A percentile compares a stretch with the other conserved stretches of the same genome.
Conservation (phyloP, 2,113 vertebrate genomes). For the Brienomyrus brachyistius region DNA sequence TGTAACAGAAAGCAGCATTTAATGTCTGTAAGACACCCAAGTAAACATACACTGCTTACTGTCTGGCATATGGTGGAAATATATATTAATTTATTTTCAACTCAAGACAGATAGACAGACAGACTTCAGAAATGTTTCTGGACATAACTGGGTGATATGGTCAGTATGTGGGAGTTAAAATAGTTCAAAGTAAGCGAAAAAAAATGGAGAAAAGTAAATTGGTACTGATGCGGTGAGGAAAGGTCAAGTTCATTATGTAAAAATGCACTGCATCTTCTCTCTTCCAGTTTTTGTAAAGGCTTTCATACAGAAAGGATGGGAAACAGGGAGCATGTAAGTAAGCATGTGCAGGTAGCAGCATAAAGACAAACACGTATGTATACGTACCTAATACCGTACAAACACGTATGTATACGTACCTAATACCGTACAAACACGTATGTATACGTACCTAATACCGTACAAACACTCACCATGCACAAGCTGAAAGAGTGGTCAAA, state of each 20-base stretch:
- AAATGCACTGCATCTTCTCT: neutral
- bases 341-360: neutral
- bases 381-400: neutral
- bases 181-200: neutral
- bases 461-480: neutral
- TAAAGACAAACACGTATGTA: neutral
- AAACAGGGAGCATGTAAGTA: neutral
- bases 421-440: neutral
- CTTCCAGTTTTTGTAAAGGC: neutral
- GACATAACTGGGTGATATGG: neutral
- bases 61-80: neutral
- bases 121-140: neutral
- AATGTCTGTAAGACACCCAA: neutral
- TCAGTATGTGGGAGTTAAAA: neutral
- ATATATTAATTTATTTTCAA: neutral
- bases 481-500: neutral
- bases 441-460: neutral
- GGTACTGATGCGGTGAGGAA: neutral
- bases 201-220: neutral
- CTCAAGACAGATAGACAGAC: too few species aligned
- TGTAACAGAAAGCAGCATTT: neutral
- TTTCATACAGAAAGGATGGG: neutral
- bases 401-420: neutral
- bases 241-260: neutral
- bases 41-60: neutral